Conservation (phyloP, 2,888 invertebrate genomes). For the Drosophila buzzatii region DNA sequence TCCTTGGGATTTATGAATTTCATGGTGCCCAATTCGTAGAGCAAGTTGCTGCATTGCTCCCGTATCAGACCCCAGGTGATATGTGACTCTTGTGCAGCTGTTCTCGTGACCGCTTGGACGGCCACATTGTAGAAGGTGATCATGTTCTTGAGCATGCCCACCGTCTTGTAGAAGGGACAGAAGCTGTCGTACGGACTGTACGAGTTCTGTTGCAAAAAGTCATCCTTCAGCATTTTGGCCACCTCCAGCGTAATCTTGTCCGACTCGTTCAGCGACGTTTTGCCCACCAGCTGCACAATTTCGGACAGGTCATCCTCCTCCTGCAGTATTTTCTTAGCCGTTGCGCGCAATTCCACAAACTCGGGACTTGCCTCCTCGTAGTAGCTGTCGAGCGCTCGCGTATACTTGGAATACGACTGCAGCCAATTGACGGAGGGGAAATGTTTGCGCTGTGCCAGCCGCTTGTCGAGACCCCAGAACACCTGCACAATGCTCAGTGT, state of each 20-base stretch:
- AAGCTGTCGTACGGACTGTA: slow-evolving; percentile 97
- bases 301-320: slow-evolving; percentile 99
- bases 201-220: slow-evolving; percentile 99
- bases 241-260: slow-evolving; percentile 99
- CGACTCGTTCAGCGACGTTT: slow-evolving; percentile 98
- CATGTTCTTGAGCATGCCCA: slow-evolving; percentile 99
- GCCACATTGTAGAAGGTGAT: slow-evolving; percentile 98
- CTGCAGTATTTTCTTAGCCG: slow-evolving; percentile 97
- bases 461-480: slow-evolving; percentile 99
- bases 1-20: slow-evolving; percentile 90
- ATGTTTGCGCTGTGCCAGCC: slow-evolving; percentile 99
- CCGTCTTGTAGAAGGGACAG: slow-evolving; percentile 99
- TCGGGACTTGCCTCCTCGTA: slow-evolving; percentile 99
- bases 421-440: slow-evolving; percentile 99
- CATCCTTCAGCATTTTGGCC: slow-evolving; percentile 98
- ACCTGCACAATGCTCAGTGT: slow-evolving; percentile 99
- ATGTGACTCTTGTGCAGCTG: slow-evolving; percentile 98
- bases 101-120: slow-evolving; percentile 97
- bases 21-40: slow-evolving; percentile 99
- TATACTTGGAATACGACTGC: slow-evolving; percentile 99
- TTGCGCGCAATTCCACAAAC: slow-evolving; percentile 97
- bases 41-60: slow-evolving; percentile 96
- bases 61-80: slow-evolving; percentile 98
- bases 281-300: slow-evolving; percentile 99
- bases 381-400: slow-evolving; percentile 98